Conservation (phyloP, 2,113 vertebrate species). For the Felis catus region DNA sequence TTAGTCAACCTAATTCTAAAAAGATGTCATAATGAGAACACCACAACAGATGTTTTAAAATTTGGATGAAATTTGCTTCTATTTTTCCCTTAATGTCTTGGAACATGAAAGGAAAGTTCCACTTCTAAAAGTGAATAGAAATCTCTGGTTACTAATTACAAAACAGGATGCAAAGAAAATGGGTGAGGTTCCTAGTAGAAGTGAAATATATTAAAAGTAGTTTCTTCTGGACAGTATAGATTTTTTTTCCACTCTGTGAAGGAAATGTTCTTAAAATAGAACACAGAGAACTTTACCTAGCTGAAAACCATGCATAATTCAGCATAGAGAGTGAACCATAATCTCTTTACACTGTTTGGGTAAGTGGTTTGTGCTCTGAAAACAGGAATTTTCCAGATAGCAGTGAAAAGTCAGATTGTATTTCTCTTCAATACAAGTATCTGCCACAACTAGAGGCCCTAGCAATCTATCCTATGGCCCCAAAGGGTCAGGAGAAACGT, state of each 20-base stretch:
- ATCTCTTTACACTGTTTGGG: constrained; percentile 77
- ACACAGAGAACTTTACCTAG: constrained; percentile 69
- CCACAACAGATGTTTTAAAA: constrained; percentile 57
- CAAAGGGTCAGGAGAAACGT: constrained; percentile 53
- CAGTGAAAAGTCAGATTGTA: constrained; percentile 72
- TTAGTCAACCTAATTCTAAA: constrained; percentile 72
- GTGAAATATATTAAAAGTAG: constrained; percentile 73
- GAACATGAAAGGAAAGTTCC: constrained; percentile 47
- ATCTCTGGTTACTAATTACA: constrained; percentile 65
- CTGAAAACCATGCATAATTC: constrained; percentile 82
- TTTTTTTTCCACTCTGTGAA: constrained; percentile 48
- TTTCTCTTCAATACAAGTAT: constrained; percentile 63
- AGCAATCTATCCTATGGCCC: constrained; percentile 50
- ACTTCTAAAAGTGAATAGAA: constrained; percentile 62
- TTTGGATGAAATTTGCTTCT: constrained; percentile 68
- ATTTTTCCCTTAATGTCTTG: constrained; percentile 11
- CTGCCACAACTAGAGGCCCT: constrained; percentile 52
- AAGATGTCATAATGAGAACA: constrained; percentile 62
- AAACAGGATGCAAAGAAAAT: constrained; percentile 68
- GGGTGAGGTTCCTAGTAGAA: constrained; percentile 32
- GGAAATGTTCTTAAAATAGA: constrained; percentile 71
- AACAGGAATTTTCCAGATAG: constrained; percentile 73
- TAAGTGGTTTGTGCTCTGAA: constrained; percentile 80
- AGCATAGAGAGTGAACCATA: constrained; percentile 76
- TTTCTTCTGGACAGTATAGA: constrained; percentile 57